These are phyloP conservation scores for Heliothis peltigera DNA, from an alignment of 2,888 invertebrate species.

Conservation along the genomic window DNA sequence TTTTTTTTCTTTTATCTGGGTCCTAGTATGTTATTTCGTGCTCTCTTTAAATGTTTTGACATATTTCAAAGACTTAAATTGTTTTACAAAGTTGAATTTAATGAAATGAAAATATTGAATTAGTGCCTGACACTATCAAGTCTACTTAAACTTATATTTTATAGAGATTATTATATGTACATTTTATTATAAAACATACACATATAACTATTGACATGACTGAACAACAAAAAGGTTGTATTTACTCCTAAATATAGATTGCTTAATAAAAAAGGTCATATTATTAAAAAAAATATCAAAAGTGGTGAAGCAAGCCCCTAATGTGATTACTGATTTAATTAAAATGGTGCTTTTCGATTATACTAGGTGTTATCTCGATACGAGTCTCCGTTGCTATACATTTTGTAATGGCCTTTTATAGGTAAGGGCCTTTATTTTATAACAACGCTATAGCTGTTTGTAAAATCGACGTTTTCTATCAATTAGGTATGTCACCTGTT, in stretches of 20 bases:
- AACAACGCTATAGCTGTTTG: slow-evolving; percentile 37
- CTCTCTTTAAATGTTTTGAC: not conserved
- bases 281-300: slow-evolving; percentile 20
- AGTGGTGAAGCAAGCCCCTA: slow-evolving; percentile 43
- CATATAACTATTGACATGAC: no score
- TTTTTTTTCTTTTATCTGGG: no score
- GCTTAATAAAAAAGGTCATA: not conserved
- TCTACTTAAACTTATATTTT: not conserved
- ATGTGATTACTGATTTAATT: slow-evolving; percentile 49
- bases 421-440: slow-evolving; percentile 54
- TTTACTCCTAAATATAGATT: no score
- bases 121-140: not conserved
- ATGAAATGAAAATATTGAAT: no score
- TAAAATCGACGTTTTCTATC: slow-evolving; percentile 24
- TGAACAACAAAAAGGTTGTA: no score
- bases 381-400: slow-evolving; percentile 46
- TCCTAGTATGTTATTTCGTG: not conserved
- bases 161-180: not conserved
- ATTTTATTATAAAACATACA: not conserved
- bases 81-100: not conserved
- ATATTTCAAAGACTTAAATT: not conserved
- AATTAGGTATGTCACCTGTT: slow-evolving; percentile 18
- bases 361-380: slow-evolving; percentile 35
- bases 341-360: slow-evolving; percentile 63
- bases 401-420: slow-evolving; percentile 52